phyloP scores from a whole-genome alignment of 2,113 vertebrate species.

The Scolopax mira region DNA sequence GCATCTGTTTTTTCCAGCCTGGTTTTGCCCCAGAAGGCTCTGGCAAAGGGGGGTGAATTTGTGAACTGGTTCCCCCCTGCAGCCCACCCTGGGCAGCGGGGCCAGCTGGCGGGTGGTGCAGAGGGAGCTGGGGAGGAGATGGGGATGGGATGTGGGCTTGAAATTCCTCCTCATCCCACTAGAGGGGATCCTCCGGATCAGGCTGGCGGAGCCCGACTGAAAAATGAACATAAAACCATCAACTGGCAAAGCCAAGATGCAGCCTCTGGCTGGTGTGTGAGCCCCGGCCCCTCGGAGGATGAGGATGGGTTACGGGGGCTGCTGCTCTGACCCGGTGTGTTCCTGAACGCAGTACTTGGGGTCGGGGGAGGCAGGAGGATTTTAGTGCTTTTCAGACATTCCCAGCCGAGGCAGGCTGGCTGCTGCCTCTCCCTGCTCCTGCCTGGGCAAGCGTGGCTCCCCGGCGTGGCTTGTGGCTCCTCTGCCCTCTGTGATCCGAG shows the following conservation, averaged over 20 bases:
- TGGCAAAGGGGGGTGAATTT: rapidly evolving
- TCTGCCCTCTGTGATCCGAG: background rate
- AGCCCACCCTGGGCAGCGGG: background rate
- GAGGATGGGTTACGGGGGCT: background rate
- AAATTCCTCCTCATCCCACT: constrained; percentile 61
- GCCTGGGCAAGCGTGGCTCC: background rate
- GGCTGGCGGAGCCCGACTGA: background rate
- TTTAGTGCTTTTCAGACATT: background rate
- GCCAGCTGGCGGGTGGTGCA: background rate
- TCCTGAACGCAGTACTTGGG: rapidly evolving
- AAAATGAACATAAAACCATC: background rate
- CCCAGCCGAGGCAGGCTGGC: rapidly evolving
- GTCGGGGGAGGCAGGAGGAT: background rate
- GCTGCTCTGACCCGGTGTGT: rapidly evolving
- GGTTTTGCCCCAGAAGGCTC: rapidly evolving
- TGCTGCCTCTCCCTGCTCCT: background rate
- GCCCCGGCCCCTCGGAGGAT: background rate
- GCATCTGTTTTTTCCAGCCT: background rate
- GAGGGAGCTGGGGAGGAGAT: background rate
- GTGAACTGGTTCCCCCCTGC: rapidly evolving
- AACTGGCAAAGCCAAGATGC: background rate
- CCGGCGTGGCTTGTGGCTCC: background rate
- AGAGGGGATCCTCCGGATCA: constrained; percentile 56
- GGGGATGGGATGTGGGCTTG: background rate
- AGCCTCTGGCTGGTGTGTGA: background rate